Evolutionary conservation across 37 sponge, comb jelly and placozoan species (phyloP).

Genomic region (Agelas oroides): DNA sequence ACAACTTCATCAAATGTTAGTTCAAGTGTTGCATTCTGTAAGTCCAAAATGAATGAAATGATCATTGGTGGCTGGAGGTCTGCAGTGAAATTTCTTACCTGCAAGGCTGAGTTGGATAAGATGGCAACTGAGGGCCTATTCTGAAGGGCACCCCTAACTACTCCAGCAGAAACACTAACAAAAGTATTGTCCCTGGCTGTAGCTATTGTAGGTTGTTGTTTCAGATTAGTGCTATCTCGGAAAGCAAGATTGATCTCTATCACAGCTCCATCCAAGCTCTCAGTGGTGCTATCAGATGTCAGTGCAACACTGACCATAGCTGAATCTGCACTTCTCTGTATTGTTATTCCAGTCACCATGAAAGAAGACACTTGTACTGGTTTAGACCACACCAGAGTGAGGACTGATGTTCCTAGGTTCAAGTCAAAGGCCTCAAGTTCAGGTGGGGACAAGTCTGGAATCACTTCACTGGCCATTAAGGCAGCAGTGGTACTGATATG

Average conservation of each 20-base stretch:
- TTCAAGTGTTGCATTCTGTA: slow-evolving; percentile 53
- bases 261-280: slow-evolving; percentile 67
- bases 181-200: slow-evolving; percentile 67
- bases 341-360: slow-evolving; percentile 15
- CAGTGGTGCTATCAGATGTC: slow-evolving; percentile 29
- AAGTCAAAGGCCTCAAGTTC: slow-evolving; percentile 77
- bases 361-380: slow-evolving; percentile 56
- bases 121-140: slow-evolving; percentile 57
- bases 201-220: slow-evolving; percentile 46
- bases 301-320: background rate
- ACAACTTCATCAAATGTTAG: slow-evolving; percentile 88
- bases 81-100: slow-evolving; percentile 62
- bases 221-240: slow-evolving; percentile 43
- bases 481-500: slow-evolving; percentile 62
- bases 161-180: slow-evolving; percentile 52
- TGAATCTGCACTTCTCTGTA: slow-evolving; percentile 29
- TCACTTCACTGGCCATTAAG: slow-evolving; percentile 51
- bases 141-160: slow-evolving; percentile 41
- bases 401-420: slow-evolving; percentile 57
- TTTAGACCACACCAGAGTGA: slow-evolving; percentile 75
- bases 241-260: slow-evolving; percentile 55
- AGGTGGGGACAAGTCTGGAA: slow-evolving; percentile 67
- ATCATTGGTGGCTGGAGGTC: slow-evolving; percentile 73
- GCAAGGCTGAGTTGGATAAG: slow-evolving; percentile 41
- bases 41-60: slow-evolving; percentile 61